Base-by-base conservation (phyloP, 2,113 vertebrate genomes). In the Cyanistes caeruleus region DNA sequence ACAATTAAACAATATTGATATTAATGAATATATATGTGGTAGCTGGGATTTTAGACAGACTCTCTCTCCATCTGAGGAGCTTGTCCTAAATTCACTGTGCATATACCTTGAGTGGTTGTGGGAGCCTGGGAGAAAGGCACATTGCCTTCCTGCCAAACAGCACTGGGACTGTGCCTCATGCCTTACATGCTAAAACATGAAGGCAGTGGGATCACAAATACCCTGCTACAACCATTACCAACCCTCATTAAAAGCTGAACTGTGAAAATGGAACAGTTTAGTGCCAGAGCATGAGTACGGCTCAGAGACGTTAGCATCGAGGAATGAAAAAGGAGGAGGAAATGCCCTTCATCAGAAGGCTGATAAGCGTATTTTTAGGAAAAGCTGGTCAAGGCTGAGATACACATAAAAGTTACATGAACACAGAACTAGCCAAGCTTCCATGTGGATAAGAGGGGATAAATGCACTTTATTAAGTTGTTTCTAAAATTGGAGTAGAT, bases 381-480 rank as follows among this genome's bases (percentile, higher is more conserved):
- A 82, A 87, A 88, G 35, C 51, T 59, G 20, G 28, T 88, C 27
- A 60, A 74, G 48, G 72, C 24, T 88, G 69, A 91, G 51, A 58
- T 33, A 59, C 4, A 35, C 10, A 2, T 44, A 69, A 64, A 41
- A 90, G 33, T 33, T 48, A 80, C 1, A 4, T 49, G 80, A 96
- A 90, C 1, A 4, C 46, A 80, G 87, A 81, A 60, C 55, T 63
- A 77, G 44, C 48, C 76, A 60, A 55, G 53, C 33, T 91, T 76
- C 72, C 46, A 24, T 22, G 69, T 44, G 64, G 55, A 78, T 62
- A 88, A 84, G 62, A 67, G 51, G 68, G 80, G 72, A 95, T 81
- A 93, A 96, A 96, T 84, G 79, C 41, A 74, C 72, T 94, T 95
- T 88, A 96, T 93, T 92, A 88, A 95, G 56, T 83, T 95, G 51